Percentiles rank a stretch among this genome's conserved stretches.
Conservation (phyloP, 2,888 invertebrate species). For the Eutolmus rufibarbis region DNA sequence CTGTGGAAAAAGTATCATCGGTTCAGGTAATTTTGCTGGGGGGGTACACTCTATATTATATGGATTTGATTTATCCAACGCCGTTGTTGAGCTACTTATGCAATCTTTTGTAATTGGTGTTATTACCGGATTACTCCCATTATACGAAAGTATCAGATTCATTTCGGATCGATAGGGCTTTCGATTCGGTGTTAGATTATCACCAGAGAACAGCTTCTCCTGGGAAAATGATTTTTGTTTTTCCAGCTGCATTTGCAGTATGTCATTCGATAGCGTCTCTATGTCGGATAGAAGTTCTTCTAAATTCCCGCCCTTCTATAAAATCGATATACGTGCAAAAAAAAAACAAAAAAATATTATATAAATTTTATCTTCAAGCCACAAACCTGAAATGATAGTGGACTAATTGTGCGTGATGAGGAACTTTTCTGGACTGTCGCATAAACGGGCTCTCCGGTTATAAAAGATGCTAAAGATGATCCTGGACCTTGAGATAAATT, state of each 20-base stretch:
- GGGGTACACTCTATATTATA: slow-evolving; percentile 37
- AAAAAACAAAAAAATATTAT: too few species aligned
- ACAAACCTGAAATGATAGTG: slow-evolving; percentile 45
- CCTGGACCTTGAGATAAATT: neutral
- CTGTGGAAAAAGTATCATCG: slow-evolving; percentile 61
- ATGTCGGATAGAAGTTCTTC: slow-evolving; percentile 75
- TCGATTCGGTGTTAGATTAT: slow-evolving; percentile 47
- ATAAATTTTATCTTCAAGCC: too few species aligned
- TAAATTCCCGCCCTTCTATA: slow-evolving; percentile 69
- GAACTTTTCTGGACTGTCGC: slow-evolving; percentile 60
- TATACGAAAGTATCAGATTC: slow-evolving; percentile 60
- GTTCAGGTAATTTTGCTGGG: slow-evolving; percentile 59
- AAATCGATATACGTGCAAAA: neutral
- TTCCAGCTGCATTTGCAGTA: slow-evolving; percentile 59
- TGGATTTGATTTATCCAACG: neutral
- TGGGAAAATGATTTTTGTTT: slow-evolving; percentile 53
- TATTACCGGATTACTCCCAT: slow-evolving; percentile 55
- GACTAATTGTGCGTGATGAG: slow-evolving; percentile 41
- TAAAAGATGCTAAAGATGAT: neutral
- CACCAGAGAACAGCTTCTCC: slow-evolving; percentile 37
- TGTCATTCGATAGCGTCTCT: slow-evolving; percentile 66
- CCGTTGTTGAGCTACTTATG: slow-evolving; percentile 46
- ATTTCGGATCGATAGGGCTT: slow-evolving; percentile 63
- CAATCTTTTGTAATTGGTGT: slow-evolving; percentile 48
- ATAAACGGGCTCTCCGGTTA: slow-evolving; percentile 56